These are phyloP conservation scores for Pao palembangensis DNA, from an alignment of 2,113 vertebrate genomes.

Conservation along the genomic window DNA sequence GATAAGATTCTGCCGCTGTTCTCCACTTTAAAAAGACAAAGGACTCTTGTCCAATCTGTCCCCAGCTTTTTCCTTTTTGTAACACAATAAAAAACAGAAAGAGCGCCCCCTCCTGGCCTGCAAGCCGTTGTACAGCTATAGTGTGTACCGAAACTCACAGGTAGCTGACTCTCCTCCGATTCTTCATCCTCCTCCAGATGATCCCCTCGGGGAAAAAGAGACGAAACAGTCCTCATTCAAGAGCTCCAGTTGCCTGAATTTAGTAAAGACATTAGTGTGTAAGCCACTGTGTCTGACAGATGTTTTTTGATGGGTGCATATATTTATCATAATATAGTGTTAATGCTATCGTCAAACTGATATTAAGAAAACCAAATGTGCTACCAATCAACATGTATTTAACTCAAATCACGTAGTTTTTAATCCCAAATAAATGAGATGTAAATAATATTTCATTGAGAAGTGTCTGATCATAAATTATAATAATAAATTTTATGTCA, in stretches of 20 bases:
- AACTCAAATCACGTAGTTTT: too few relatives aligned
- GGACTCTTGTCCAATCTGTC: neutral
- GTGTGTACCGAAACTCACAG: conserved; percentile 18
- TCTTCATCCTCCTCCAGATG: conserved; percentile 11
- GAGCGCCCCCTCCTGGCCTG: conserved; percentile 26
- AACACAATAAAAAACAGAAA: conserved; percentile 20
- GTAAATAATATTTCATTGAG: too few relatives aligned
- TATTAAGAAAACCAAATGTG: too few relatives aligned
- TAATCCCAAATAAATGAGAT: too few relatives aligned
- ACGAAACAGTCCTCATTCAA: conserved; percentile 49
- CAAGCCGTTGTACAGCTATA: neutral
- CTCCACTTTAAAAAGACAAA: neutral
- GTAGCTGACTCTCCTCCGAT: neutral
- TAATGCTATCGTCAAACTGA: too few relatives aligned
- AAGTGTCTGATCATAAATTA: too few relatives aligned
- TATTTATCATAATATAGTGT: too few relatives aligned
- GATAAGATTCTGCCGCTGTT: neutral
- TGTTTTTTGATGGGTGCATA: too few relatives aligned
- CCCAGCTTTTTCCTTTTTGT: neutral
- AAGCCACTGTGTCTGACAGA: neutral
- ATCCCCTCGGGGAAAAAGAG: conserved; percentile 20
- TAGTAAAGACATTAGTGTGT: neutral
- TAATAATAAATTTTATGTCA: too few relatives aligned
- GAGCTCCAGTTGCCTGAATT: conserved; percentile 13
- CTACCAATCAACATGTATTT: too few relatives aligned